Evolutionary conservation across 2,113 vertebrate genomes (phyloP).

Genomic region (Camelus bactrianus): DNA sequence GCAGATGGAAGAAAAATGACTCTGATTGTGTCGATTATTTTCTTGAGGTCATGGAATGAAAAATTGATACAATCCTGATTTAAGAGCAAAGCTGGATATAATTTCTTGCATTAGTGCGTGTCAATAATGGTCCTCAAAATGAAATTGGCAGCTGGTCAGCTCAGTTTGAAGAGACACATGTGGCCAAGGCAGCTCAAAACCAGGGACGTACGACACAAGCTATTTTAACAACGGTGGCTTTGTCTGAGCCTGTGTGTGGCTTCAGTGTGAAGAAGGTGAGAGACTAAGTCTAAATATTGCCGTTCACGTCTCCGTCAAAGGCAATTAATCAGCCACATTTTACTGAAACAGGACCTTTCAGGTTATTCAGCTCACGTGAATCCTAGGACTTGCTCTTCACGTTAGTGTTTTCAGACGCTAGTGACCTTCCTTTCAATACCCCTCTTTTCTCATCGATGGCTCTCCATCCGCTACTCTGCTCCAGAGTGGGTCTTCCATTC

Average conservation of each 20-base stretch:
- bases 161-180: background rate
- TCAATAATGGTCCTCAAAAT: background rate
- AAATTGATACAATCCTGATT: background rate
- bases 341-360: background rate
- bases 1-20: background rate
- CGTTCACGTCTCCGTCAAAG: background rate
- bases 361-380: background rate
- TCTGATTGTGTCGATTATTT: background rate
- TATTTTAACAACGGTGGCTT: background rate
- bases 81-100: background rate
- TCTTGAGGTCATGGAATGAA: background rate
- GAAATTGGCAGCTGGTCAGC: background rate
- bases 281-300: background rate
- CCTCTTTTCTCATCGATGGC: background rate
- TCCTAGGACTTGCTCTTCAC: background rate
- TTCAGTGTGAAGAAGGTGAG: background rate
- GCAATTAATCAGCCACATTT: background rate
- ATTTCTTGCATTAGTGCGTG: background rate
- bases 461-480: background rate
- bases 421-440: background rate
- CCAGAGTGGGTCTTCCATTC: background rate
- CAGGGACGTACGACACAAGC: background rate
- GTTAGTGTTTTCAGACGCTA: background rate
- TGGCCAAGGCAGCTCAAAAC: background rate
- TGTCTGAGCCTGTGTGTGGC: background rate